Base-by-base conservation (phyloP, 2,113 vertebrate genomes). In the Illadopsis cleaveri region DNA sequence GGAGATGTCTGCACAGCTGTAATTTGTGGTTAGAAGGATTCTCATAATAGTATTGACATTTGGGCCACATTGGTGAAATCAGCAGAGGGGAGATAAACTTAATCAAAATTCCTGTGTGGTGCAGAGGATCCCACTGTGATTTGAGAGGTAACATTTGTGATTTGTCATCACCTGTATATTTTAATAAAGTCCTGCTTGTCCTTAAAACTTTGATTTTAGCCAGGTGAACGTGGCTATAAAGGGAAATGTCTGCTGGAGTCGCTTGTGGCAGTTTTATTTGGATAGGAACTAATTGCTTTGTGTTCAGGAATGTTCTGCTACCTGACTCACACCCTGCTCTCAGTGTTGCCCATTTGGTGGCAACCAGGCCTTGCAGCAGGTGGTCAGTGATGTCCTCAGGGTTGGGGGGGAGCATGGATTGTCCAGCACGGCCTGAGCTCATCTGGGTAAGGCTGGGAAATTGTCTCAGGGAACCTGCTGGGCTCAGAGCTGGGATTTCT, bases 131-230 rank as follows among this genome's bases (percentile, higher is more conserved):
- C 57, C 31, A 5, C 60, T 71, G 92, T 27, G 80, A 58, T 61
- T 54, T 19, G 37, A 85, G 93, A 31, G 15, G 1, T 96, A 91
- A 96, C 96, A 96, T 97, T 97, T 96, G 65, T 21, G 38, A 58
- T 91, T 94, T 97, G 96, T 97, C 97, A 96, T 97, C 97, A 89
- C 96, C 89, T 97, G 11, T 54, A 90, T 47, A 95, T 97, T 97
- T 95, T 53, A 72, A 81, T 58, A 9, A 78, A 91, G 66, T 72
- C 87, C 86, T 58, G 51, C 68, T 87, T 92, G 68, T 79, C 68
- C 86, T 84, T 93, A 68, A 54, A 66, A 27, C 44, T 75, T 89
- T 33, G 62, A 28, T 80, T 75, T 70, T 64, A 45, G 79, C 76
- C 87, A 96, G 95, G 91, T 92, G 93, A 92, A 51, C 0, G 3